These are phyloP conservation scores for Bufo bufo DNA, from an alignment of 2,113 vertebrate species.

Conservation along the genomic window DNA sequence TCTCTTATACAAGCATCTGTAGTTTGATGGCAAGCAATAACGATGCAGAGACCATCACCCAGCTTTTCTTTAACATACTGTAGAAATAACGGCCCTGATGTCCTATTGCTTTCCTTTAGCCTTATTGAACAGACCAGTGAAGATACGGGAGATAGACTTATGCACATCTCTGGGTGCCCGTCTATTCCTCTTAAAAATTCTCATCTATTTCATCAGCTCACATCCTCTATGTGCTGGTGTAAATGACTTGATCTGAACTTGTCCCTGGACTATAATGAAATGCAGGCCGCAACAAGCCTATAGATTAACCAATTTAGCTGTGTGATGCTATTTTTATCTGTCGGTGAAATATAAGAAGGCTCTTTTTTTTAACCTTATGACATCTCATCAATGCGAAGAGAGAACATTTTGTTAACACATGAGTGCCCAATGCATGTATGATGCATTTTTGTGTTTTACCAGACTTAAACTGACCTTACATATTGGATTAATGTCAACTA, in stretches of 20 bases:
- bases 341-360: background rate
- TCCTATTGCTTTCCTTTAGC: background rate
- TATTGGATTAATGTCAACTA: too few species aligned
- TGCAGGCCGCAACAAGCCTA: constrained; percentile 27
- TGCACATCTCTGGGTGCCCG: background rate
- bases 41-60: too few species aligned
- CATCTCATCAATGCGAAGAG: background rate
- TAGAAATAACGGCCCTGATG: background rate
- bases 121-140: background rate
- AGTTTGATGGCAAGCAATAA: too few species aligned
- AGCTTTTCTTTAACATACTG: too few species aligned
- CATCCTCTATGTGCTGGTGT: constrained; percentile 3
- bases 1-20: too few species aligned
- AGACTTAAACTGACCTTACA: too few species aligned
- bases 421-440: background rate
- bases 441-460: background rate
- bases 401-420: background rate
- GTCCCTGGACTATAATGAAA: constrained; percentile 12
- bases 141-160: background rate
- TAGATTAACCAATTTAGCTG: constrained; percentile 39
- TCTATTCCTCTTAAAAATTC: background rate
- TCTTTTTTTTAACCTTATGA: background rate
- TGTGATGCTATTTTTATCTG: constrained; percentile 2
- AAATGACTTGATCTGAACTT: constrained; percentile 40
- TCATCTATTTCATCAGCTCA: constrained; percentile 6